Conservation (phyloP, 2,888 invertebrate species). For the Epinotia ramella region DNA sequence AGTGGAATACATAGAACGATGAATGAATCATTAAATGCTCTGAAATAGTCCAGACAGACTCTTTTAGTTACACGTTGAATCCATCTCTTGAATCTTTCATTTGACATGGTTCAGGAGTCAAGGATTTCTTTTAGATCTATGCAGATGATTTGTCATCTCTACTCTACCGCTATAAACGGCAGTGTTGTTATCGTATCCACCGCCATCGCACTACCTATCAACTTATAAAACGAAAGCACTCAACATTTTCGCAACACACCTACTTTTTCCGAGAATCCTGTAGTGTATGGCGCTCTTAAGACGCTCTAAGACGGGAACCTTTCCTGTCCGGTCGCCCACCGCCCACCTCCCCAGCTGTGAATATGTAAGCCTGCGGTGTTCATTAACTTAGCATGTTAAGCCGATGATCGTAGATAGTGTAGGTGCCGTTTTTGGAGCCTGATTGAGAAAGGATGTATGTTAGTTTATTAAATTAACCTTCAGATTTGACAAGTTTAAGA, state of each 20-base stretch:
- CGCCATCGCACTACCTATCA: slow-evolving; percentile 16
- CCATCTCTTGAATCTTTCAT: background rate
- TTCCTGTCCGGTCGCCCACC: slow-evolving; percentile 47
- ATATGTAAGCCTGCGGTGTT: slow-evolving; percentile 72
- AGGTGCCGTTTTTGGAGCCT: slow-evolving; percentile 53
- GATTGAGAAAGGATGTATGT: slow-evolving; percentile 52
- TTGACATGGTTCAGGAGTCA: background rate
- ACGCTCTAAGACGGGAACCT: slow-evolving; percentile 53
- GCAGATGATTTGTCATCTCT: background rate
- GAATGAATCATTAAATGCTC: background rate
- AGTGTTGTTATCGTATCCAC: background rate
- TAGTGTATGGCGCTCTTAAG: slow-evolving; percentile 58
- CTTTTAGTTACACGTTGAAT: background rate
- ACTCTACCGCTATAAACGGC: background rate
- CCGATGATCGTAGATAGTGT: slow-evolving; percentile 70
- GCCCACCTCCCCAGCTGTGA: slow-evolving; percentile 54
- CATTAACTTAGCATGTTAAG: slow-evolving; percentile 80
- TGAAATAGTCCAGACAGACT: background rate
- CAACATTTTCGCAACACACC: slow-evolving; percentile 29
- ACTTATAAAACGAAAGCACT: slow-evolving; percentile 34
- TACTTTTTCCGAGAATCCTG: slow-evolving; percentile 37
- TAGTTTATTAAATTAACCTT: slow-evolving; percentile 19
- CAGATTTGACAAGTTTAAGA: background rate
- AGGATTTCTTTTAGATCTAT: background rate
- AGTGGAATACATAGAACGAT: background rate